Base-by-base conservation (phyloP, 2,797 vertebrate genomes). In the Falco columbarius region DNA sequence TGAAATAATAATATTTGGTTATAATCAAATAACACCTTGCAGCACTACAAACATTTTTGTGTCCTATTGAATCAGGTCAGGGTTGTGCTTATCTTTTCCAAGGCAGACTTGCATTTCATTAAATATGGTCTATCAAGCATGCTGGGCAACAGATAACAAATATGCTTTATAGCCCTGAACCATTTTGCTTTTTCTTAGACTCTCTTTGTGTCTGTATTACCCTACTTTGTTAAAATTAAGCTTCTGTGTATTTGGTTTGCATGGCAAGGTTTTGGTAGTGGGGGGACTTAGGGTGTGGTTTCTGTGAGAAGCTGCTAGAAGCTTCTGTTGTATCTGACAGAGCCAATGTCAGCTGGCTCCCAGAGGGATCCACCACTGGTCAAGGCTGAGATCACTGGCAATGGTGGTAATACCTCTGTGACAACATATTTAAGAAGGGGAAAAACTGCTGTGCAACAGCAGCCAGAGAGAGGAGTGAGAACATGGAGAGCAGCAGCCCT, bases 321-420 rank as follows among this genome's bases (percentile, higher is more conserved):
- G 6, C 10, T 87, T 40, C 27, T 6, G 4, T 12, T 5, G 3
- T 4, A 16, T 29, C 66, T 14, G 6, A 5, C 2, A 21, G 9
- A 59, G 18, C 8, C 46, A 47, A 15, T 24, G 40, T 17, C 46
- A 65, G 13, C 13, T 19, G 20, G 7, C 14, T 77, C 17, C 3
- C 8, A 26, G 29, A 23, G 12, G 10, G 29, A n/a, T 5, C 24
- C 24, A 12, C 42, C 36, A 42, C 46, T 40, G 34, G 18, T 34
- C 54, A 66, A 47, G n/a, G 38, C 27, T 17, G 8, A 29, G 8
- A 8, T 12, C 27, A 29, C 54, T 46, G 61, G 32, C 26, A 29
- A 16, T 0, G 21, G 59, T 11, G 27, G 23, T 8, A 55, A 12
- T 7, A 24, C 6, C 12, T 42, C 32, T 42, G 12, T 30, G 30